Evolutionary conservation across 2,888 invertebrate species (phyloP).

Genomic region (Plutella xylostella): DNA sequence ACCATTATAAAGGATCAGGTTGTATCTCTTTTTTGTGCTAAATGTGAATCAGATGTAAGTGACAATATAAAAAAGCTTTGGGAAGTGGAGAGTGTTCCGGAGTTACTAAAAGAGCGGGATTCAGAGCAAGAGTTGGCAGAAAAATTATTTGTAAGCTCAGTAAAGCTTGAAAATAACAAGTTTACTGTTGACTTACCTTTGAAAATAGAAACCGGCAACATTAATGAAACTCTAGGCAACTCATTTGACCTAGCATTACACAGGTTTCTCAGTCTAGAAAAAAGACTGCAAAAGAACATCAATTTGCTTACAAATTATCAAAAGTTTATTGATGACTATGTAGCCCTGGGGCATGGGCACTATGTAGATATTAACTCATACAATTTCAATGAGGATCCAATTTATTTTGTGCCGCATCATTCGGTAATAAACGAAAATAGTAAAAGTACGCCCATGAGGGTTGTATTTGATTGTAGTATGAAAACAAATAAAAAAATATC

Average conservation of each 20-base stretch:
- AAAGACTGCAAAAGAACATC: slow-evolving; percentile 10
- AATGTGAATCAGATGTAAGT: not conserved
- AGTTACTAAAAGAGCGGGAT: not conserved
- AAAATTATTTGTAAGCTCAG: not conserved
- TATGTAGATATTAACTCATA: slow-evolving; percentile 6
- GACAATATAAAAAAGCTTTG: not conserved
- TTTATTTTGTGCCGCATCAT: slow-evolving; percentile 12
- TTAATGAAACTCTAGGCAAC: not conserved
- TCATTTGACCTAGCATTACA: not conserved
- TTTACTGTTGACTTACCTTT: not conserved
- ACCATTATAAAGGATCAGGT: not conserved
- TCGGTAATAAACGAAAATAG: slow-evolving; percentile 10
- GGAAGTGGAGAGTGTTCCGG: not conserved
- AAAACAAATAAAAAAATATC: slow-evolving; percentile 11
- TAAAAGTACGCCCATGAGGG: not conserved
- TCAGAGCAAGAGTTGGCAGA: not conserved
- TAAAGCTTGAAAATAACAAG: not conserved
- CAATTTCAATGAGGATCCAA: slow-evolving; percentile 7
- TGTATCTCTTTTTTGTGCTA: not conserved
- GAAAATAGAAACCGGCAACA: not conserved
- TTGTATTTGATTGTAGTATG: slow-evolving; percentile 8
- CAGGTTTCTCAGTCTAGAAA: not conserved
- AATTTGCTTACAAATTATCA: slow-evolving; percentile 8
- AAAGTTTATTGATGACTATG: slow-evolving; percentile 12
- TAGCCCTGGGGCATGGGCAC: slow-evolving; percentile 10